These are phyloP conservation scores for Pseudomyrmex gracilis DNA, from an alignment of 1,140 invertebrate species.

Conservation along the genomic window DNA sequence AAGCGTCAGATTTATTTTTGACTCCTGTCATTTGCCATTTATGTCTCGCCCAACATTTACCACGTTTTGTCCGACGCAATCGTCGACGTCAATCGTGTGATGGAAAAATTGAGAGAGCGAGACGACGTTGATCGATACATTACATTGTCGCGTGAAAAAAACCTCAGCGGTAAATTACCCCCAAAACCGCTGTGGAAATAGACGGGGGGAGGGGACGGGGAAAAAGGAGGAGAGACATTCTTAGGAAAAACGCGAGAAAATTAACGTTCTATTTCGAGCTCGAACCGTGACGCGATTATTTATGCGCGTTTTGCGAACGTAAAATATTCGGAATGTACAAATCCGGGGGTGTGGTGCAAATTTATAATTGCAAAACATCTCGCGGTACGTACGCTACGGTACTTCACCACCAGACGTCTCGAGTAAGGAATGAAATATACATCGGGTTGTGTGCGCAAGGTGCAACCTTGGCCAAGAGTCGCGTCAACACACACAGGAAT, in stretches of 20 bases:
- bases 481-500: slow-evolving; percentile 14
- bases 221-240: too few relatives aligned
- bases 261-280: not conserved
- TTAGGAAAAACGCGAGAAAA: not conserved
- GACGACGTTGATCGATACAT: slow-evolving; percentile 36
- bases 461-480: slow-evolving; percentile 16
- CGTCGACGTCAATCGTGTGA: not conserved
- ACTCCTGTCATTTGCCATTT: slow-evolving; percentile 45
- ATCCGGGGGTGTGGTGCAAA: too few relatives aligned
- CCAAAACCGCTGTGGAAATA: not conserved
- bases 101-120: not conserved
- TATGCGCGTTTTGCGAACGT: too few relatives aligned
- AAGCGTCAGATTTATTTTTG: slow-evolving; percentile 44
- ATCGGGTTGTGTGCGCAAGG: not conserved
- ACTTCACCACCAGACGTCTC: too few relatives aligned
- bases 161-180: not conserved
- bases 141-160: not conserved
- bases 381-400: too few relatives aligned
- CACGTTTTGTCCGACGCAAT: slow-evolving; percentile 2
- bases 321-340: too few relatives aligned
- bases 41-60: slow-evolving; percentile 14
- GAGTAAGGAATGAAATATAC: slow-evolving; percentile 11
- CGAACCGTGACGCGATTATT: too few relatives aligned
- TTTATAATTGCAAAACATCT: too few relatives aligned
- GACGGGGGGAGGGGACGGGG: not conserved